Conservation (phyloP, 1,140 invertebrate species). For the Macrocentrus cingulum region DNA sequence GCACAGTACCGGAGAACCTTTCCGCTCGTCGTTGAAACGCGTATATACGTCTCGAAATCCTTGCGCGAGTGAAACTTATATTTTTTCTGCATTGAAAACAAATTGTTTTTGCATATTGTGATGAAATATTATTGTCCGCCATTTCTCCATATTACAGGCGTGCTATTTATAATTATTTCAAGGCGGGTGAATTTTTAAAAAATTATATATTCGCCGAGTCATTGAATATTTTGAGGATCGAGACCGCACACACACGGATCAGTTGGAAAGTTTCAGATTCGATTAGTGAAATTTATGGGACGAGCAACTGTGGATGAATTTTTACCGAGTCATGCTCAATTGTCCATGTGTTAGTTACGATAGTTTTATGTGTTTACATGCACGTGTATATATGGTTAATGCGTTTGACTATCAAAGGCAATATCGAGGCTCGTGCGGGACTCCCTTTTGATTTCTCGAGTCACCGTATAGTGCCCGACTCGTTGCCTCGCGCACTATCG, state of each 20-base stretch:
- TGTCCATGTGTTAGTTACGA: not conserved
- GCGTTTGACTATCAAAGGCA: constrained; percentile 8
- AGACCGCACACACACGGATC: not conserved
- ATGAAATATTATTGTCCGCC: no score
- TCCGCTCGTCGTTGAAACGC: constrained; percentile 17
- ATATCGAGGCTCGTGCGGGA: constrained; percentile 1
- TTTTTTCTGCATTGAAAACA: constrained; percentile 6
- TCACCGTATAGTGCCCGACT: constrained; percentile 21
- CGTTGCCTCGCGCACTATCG: constrained; percentile 11
- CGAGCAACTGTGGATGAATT: not conserved
- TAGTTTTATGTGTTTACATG: not conserved
- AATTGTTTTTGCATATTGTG: no score
- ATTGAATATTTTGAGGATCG: not conserved
- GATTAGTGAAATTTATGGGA: constrained; percentile 5
- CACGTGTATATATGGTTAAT: constrained; percentile 1
- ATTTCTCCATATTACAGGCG: no score
- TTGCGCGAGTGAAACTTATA: constrained; percentile 19
- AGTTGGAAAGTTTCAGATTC: constrained; percentile 1
- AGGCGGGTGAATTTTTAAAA: no score
- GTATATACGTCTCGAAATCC: constrained; percentile 18
- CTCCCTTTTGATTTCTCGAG: constrained; percentile 25
- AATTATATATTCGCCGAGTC: not conserved
- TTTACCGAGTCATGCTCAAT: not conserved
- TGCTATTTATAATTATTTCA: no score
- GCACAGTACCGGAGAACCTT: constrained; percentile 24